Percentiles rank a stretch among this genome's conserved stretches.
These are phyloP conservation scores for Dicroscelio sp. DNA, from an alignment of 2,888 invertebrate genomes.

Conservation along the genomic window DNA sequence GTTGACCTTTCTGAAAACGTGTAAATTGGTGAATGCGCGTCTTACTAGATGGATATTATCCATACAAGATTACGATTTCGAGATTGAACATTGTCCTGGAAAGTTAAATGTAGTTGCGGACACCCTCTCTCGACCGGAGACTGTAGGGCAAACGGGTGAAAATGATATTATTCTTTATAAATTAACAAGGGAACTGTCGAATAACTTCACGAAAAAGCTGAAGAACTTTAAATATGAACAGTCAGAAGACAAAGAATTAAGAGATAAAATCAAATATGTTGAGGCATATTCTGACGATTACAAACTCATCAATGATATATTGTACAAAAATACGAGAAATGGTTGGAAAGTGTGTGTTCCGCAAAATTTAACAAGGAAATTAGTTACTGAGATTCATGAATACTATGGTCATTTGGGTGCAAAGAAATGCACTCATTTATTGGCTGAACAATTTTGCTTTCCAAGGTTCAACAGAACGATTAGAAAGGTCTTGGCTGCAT, in stretches of 20 bases:
- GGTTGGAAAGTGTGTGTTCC: constrained; percentile 6
- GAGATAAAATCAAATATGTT: not conserved
- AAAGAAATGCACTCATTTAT: constrained; percentile 22
- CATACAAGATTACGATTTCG: constrained; percentile 85
- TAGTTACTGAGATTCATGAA: constrained; percentile 20
- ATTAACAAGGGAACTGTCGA: not conserved
- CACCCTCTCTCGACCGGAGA: not conserved
- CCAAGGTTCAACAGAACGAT: not conserved
- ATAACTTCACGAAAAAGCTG: not conserved
- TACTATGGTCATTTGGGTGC: constrained; percentile 49
- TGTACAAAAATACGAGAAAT: not conserved
- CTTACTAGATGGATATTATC: constrained; percentile 85
- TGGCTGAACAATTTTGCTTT: constrained; percentile 38
- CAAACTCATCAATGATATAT: not conserved
- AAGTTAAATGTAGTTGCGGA: constrained; percentile 83
- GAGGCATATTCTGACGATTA: not conserved
- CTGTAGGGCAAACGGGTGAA: not conserved
- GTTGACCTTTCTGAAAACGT: constrained; percentile 84
- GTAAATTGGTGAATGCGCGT: constrained; percentile 83
- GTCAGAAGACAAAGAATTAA: not conserved
- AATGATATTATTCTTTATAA: constrained; percentile 11
- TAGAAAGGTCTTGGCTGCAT: not conserved
- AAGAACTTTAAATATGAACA: not conserved
- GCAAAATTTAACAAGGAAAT: not conserved
- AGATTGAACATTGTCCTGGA: constrained; percentile 82